Percentiles rank a stretch among this genome's conserved stretches.
These are phyloP conservation scores for Bathynomus jamesi DNA, from an alignment of 1,140 invertebrate genomes.

Conservation along the genomic window DNA sequence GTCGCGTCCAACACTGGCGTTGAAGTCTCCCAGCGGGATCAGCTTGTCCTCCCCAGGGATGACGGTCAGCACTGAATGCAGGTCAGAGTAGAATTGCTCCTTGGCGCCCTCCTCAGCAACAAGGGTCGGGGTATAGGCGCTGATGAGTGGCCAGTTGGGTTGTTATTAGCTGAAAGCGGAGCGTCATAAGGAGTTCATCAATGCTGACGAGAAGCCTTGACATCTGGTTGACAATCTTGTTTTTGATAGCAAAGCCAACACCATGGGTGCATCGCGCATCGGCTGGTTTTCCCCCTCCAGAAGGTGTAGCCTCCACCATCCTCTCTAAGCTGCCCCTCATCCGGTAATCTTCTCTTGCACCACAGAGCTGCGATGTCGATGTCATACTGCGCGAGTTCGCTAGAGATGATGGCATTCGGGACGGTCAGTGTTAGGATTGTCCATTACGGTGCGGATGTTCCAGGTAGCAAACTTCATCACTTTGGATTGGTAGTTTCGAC, in stretches of 20 bases:
- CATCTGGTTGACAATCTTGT: background rate
- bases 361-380: too few relatives aligned
- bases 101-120: constrained; percentile 1
- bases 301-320: background rate
- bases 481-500: too few relatives aligned
- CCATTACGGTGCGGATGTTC: too few relatives aligned
- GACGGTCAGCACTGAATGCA: background rate
- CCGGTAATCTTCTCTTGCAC: background rate
- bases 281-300: background rate
- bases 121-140: constrained; percentile 3
- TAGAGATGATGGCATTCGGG: too few relatives aligned
- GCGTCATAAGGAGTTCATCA: constrained; percentile 5
- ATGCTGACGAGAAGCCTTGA: background rate
- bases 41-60: constrained; percentile 6
- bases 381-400: too few relatives aligned
- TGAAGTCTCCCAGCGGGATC: constrained; percentile 6
- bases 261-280: background rate
- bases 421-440: too few relatives aligned
- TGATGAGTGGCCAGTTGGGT: background rate
- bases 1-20: background rate
- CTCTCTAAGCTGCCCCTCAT: background rate
- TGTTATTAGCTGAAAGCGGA: background rate
- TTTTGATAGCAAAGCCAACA: constrained; percentile 2
- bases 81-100: background rate
- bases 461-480: too few relatives aligned